Evolutionary conservation across 2,888 invertebrate species (phyloP).

Genomic region (Hypselothyrea guttata): DNA sequence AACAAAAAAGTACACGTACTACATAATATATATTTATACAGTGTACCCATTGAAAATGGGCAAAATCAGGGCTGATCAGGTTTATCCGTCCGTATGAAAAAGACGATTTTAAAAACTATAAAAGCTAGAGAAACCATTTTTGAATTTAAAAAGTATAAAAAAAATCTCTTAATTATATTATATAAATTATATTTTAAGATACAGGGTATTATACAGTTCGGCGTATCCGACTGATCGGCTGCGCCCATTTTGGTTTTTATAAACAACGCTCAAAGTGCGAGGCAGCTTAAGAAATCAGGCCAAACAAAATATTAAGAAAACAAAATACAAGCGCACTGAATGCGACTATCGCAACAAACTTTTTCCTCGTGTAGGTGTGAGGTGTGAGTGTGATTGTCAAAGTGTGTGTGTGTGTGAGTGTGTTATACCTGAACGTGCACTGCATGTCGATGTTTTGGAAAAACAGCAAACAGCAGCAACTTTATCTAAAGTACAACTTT

Average conservation of each 20-base stretch:
- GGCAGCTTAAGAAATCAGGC: conserved; percentile 49
- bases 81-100: too few species aligned
- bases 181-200: too few species aligned
- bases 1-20: conserved; percentile 2
- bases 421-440: conserved; percentile 59
- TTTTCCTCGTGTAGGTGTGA: conserved; percentile 30
- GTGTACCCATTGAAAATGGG: too few species aligned
- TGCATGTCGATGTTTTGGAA: conserved; percentile 68
- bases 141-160: too few species aligned
- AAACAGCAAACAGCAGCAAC: conserved; percentile 65
- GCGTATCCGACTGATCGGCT: too few species aligned
- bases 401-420: conserved; percentile 17
- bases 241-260: conserved; percentile 21
- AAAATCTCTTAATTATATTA: too few species aligned
- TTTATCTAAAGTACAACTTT: conserved; percentile 69
- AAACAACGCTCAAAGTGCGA: conserved; percentile 36
- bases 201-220: too few species aligned
- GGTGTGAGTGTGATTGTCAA: background rate
- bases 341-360: conserved; percentile 45
- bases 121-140: too few species aligned
- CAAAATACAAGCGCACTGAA: conserved; percentile 34
- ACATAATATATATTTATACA: conserved; percentile 4
- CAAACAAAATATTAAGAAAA: conserved; percentile 37
- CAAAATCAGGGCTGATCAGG: too few species aligned
- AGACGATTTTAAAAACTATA: too few species aligned